Conservation (phyloP, 2,797 vertebrate species). For the Tauraco hartlaubi region DNA sequence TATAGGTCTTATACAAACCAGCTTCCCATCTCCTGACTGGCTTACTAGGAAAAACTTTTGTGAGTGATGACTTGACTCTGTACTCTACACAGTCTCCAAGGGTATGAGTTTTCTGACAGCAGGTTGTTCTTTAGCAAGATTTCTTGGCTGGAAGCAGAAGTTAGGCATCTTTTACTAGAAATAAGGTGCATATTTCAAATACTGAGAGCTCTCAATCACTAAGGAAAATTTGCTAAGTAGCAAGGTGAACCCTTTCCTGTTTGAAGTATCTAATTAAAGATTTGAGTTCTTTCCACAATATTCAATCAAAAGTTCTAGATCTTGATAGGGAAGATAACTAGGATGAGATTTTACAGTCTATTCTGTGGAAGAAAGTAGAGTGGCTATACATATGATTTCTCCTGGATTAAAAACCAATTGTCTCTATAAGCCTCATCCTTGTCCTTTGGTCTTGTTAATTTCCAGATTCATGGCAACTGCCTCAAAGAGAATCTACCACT, state of each 20-base stretch:
- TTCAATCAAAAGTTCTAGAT: background rate
- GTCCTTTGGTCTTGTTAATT: background rate
- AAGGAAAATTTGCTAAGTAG: background rate
- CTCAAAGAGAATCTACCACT: background rate
- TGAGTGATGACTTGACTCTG: background rate
- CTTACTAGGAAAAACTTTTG: background rate
- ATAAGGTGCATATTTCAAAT: background rate
- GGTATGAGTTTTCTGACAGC: background rate
- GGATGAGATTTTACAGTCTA: background rate
- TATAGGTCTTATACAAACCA: background rate
- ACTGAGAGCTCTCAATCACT: background rate
- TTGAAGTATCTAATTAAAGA: background rate
- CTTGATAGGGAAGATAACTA: background rate
- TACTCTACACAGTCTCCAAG: background rate
- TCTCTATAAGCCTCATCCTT: background rate
- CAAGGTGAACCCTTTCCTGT: background rate
- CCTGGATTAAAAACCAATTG: accelerated
- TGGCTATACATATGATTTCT: background rate
- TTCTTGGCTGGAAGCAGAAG: background rate
- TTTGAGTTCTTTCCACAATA: background rate
- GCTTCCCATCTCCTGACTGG: background rate
- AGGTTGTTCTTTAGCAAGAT: background rate
- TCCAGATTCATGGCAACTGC: background rate
- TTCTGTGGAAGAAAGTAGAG: background rate
- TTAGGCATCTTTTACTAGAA: background rate